Base-by-base conservation (phyloP, 2,797 vertebrate species). In the Moxostoma hubbsi region DNA sequence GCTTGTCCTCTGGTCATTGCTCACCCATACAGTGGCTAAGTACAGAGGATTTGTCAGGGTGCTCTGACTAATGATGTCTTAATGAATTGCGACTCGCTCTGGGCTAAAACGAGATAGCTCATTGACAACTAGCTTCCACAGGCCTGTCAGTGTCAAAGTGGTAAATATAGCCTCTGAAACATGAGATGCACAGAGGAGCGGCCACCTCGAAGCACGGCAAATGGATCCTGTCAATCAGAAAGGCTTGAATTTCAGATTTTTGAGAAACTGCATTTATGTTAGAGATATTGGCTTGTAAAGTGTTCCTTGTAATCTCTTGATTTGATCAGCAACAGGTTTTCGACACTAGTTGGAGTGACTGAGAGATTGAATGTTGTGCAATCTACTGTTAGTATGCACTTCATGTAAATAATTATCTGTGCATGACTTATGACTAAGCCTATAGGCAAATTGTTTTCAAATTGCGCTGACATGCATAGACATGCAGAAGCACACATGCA, bases 61-160 rank as follows among this genome's bases (percentile, higher is more conserved):
- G 75, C 73, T 83, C 82, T 89, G 89, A 91, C 90, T 92, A 93
- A 93, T 90, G 90, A 94, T 87, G 90, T 88, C 91, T 93, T 93
- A 92, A 93, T 93, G 91, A 92, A 92, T 90, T 90, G 89, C 86
- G 90, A 92, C 88, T 90, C 82, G 73, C 85, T 45, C 85, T 82
- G 87, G 85, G 66, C 81, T 78, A 78, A 91, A 91, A 89, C 82
- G 87, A 90, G 90, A 86, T 79, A 85, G 80, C 82, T 58, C 89
- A 92, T 89, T 91, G 93, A 93, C 90, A 91, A 89, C 88, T 81
- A 87, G 89, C 88, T 91, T 91, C 89, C 89, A 89, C 85, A 88
- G 87, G 88, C 90, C 75, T 92, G 92, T 93, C 91, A 93, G 90
- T 89, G 84, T 54, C 78, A 88, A 88, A 86, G 15, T 16, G 85